Evolutionary conservation across 2,888 invertebrate genomes (phyloP).

Genomic region (Leptopilina myrica): DNA sequence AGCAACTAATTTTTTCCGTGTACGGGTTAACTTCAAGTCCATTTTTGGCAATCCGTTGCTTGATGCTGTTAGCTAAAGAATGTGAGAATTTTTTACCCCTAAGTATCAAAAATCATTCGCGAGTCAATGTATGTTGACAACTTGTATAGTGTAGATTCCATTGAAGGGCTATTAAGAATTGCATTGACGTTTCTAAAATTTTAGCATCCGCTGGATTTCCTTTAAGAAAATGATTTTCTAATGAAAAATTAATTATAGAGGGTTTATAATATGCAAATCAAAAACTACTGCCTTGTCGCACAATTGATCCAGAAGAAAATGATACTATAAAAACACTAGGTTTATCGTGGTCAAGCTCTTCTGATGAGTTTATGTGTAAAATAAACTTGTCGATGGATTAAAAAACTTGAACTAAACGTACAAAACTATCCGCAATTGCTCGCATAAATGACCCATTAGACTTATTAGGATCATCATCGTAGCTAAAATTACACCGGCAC

Average conservation of each 20-base stretch:
- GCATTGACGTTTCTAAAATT: conserved; percentile 46
- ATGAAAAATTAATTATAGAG: conserved; percentile 19
- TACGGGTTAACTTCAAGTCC: conserved; percentile 59
- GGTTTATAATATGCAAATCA: not conserved
- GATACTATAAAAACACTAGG: conserved; percentile 41
- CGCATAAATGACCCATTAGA: conserved; percentile 60
- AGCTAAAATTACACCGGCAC: not conserved
- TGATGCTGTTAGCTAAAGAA: conserved; percentile 56
- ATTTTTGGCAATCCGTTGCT: conserved; percentile 54
- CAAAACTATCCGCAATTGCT: conserved; percentile 49
- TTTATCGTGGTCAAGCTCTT: conserved; percentile 43
- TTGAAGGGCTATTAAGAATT: conserved; percentile 48
- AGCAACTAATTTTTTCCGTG: no score
- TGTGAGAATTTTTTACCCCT: conserved; percentile 46
- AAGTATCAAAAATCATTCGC: conserved; percentile 43
- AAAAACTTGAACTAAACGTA: conserved; percentile 28
- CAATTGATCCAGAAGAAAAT: not conserved
- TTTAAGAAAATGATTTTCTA: conserved; percentile 57
- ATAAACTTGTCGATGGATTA: not conserved
- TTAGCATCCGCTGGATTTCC: conserved; percentile 47
- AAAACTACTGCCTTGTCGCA: not conserved
- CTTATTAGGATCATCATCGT: conserved; percentile 52
- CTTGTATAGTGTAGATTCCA: conserved; percentile 51
- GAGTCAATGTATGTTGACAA: conserved; percentile 63
- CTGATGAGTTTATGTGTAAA: conserved; percentile 43